phyloP scores from a whole-genome alignment of 53 echinoderm and acorn worm species.

The Luidia sarsii region DNA sequence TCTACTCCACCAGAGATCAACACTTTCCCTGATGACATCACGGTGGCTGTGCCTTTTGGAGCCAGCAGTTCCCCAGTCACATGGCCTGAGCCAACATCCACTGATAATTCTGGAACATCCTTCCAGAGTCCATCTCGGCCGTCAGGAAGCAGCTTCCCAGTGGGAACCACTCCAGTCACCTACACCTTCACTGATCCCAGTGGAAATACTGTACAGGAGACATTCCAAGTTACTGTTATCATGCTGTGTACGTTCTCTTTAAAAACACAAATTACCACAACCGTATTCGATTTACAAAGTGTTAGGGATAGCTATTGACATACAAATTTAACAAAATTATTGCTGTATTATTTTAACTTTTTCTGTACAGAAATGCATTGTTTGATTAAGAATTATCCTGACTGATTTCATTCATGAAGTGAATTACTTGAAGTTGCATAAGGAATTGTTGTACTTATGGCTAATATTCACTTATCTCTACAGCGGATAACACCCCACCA shows the following conservation, averaged over 20 bases:
- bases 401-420: too few species aligned
- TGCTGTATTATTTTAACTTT: too few species aligned
- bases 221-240: conserved; percentile 46
- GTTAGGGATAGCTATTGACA: too few species aligned
- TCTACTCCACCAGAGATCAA: neutral
- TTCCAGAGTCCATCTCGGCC: neutral
- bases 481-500: conserved; percentile 70
- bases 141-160: conserved; percentile 38
- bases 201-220: conserved; percentile 46
- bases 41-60: conserved; percentile 56
- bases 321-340: too few species aligned
- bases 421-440: too few species aligned
- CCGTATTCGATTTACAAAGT: too few species aligned
- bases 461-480: neutral
- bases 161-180: conserved; percentile 58
- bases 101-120: conserved; percentile 64
- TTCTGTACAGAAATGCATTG: too few species aligned
- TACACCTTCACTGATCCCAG: conserved; percentile 68
- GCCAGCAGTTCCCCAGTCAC: conserved; percentile 18
- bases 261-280: too few species aligned
- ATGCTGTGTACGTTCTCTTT: conserved; percentile 10
- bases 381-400: too few species aligned
- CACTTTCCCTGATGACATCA: conserved; percentile 57
- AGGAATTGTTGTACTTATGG: too few species aligned
- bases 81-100: conserved; percentile 64